These are phyloP conservation scores for Pseudorectes ferrugineus DNA, from an alignment of 2,113 vertebrate species.

Conservation along the genomic window DNA sequence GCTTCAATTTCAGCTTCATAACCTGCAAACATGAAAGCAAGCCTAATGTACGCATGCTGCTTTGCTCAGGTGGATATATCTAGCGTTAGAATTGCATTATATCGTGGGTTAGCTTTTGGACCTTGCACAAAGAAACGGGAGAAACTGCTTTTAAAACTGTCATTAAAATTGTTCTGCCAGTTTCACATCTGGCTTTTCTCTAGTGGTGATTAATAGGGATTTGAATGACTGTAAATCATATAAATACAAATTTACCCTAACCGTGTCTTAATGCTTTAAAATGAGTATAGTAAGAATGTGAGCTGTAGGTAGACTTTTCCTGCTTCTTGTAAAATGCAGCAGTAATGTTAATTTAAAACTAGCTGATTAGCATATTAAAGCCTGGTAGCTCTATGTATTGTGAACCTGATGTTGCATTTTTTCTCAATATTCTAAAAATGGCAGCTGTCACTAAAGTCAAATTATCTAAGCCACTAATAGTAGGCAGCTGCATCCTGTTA, in stretches of 20 bases:
- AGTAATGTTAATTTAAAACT: neutral
- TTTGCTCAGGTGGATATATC: neutral
- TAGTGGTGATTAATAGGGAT: neutral
- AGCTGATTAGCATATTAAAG: neutral
- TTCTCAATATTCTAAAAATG: neutral
- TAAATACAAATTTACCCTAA: neutral
- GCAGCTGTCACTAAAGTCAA: neutral
- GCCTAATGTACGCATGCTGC: rapidly evolving
- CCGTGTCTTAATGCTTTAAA: neutral
- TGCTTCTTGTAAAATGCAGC: neutral
- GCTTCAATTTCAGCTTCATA: neutral
- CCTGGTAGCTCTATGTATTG: neutral
- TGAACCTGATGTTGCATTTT: neutral
- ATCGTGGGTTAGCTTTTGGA: neutral
- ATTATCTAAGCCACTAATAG: neutral
- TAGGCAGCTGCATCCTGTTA: neutral
- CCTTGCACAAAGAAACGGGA: neutral
- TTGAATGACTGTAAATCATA: neutral
- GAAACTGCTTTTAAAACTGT: neutral
- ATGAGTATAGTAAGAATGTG: neutral
- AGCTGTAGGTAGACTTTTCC: neutral
- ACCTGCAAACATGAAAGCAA: neutral
- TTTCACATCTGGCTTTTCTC: neutral
- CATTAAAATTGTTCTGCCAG: neutral
- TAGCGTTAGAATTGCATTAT: neutral